A percentile compares a stretch with the other conserved stretches of the same genome.
These are phyloP conservation scores for Botrylloides violaceus DNA, from an alignment of 23 tunicate species.

Conservation along the genomic window DNA sequence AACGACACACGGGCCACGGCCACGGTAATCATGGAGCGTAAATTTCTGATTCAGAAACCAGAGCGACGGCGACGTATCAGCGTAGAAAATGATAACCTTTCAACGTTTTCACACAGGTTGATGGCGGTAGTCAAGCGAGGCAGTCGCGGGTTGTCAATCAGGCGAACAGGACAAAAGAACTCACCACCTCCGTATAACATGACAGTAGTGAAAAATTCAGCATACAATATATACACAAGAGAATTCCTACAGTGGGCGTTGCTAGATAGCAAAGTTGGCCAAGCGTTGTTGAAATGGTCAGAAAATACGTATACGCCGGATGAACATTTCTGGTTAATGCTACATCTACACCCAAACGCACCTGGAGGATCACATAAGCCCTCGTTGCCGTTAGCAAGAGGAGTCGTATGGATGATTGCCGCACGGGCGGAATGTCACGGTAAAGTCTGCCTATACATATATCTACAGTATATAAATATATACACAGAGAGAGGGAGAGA, in stretches of 20 bases:
- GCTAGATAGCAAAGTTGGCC: slow-evolving; percentile 32
- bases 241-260: slow-evolving; percentile 53
- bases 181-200: slow-evolving; percentile 52
- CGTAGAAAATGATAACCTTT: no score
- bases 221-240: slow-evolving; percentile 50
- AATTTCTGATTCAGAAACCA: no score
- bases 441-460: no score
- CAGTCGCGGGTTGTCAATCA: no score
- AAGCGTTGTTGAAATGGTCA: slow-evolving; percentile 57
- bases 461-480: no score
- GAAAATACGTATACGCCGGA: slow-evolving; percentile 63
- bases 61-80: no score
- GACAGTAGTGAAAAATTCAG: slow-evolving; percentile 51
- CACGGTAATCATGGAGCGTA: no score
- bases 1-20: no score
- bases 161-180: slow-evolving; percentile 20
- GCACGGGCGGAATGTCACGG: no score
- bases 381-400: slow-evolving; percentile 8
- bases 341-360: slow-evolving; percentile 41
- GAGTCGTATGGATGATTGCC: slow-evolving; percentile 30
- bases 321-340: slow-evolving; percentile 62
- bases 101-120: no score
- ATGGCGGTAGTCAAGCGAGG: no score
- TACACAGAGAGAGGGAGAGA: no score
- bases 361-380: slow-evolving; percentile 27